These are phyloP conservation scores for Ecdyonurus torrentis DNA, from an alignment of 2,888 invertebrate species.

Conservation along the genomic window DNA sequence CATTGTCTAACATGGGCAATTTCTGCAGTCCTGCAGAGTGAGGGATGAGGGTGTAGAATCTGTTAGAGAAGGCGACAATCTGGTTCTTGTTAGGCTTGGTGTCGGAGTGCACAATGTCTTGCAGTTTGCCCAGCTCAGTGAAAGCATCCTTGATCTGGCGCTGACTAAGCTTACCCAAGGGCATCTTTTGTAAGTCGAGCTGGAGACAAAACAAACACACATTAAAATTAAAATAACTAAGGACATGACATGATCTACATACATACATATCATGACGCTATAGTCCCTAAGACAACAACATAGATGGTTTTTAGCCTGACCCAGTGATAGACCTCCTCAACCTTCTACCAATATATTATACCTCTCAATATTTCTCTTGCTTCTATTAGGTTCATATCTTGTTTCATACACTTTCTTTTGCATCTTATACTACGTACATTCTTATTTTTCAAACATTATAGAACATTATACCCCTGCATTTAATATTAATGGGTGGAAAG, in stretches of 20 bases:
- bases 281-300: no score
- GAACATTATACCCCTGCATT: no score
- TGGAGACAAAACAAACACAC: conserved; percentile 19
- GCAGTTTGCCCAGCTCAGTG: conserved; percentile 53
- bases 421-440: no score
- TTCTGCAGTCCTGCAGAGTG: conserved; percentile 80
- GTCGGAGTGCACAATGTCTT: conserved; percentile 36
- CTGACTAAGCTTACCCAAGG: conserved; percentile 85
- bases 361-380: neutral
- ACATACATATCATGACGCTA: neutral
- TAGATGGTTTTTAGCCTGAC: no score
- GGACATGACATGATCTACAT: no score
- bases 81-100: conserved; percentile 26
- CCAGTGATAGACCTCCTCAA: no score
- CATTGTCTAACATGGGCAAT: conserved; percentile 62
- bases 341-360: neutral
- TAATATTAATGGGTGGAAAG: no score
- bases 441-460: no score
- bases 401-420: no score
- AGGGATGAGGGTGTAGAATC: conserved; percentile 90
- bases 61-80: conserved; percentile 75
- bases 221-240: neutral
- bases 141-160: conserved; percentile 80
- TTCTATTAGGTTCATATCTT: no score
- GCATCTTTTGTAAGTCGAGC: conserved; percentile 95